A percentile compares a stretch with the other conserved stretches of the same genome.
phyloP scores from a whole-genome alignment of 2,797 vertebrate genomes.

The Phaenicophaeus curvirostris region DNA sequence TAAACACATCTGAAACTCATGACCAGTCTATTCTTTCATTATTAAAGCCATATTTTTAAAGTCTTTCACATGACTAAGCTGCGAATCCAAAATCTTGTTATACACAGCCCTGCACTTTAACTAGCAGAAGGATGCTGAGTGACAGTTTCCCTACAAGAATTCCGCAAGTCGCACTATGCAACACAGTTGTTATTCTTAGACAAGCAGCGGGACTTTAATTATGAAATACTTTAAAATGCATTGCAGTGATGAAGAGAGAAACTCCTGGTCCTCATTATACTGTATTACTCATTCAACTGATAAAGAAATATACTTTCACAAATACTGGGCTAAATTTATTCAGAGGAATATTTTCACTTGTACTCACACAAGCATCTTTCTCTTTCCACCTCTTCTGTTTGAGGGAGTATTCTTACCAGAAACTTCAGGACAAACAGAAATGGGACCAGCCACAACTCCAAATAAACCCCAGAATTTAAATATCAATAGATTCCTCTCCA shows the following conservation, averaged over 20 bases:
- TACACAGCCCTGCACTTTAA: background rate
- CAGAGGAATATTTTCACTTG: background rate
- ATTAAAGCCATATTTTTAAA: constrained; percentile 52
- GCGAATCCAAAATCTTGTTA: constrained; percentile 33
- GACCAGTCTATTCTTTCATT: constrained; percentile 13
- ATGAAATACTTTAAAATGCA: background rate
- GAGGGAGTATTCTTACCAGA: background rate
- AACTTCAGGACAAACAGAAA: background rate
- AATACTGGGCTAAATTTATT: background rate
- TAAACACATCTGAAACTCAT: constrained; percentile 7
- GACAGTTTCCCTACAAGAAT: background rate
- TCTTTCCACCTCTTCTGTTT: background rate
- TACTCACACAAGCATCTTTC: background rate
- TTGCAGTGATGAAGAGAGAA: background rate
- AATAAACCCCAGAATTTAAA: background rate
- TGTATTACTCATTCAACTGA: background rate
- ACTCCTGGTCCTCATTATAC: background rate
- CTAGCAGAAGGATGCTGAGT: background rate
- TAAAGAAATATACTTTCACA: background rate
- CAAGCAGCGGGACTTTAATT: background rate
- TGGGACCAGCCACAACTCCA: background rate
- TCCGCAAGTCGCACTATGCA: background rate
- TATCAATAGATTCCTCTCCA: background rate
- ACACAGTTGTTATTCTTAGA: background rate
- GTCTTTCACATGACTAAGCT: constrained; percentile 19